Conservation (phyloP, 2,113 vertebrate genomes). For the Athene noctua region DNA sequence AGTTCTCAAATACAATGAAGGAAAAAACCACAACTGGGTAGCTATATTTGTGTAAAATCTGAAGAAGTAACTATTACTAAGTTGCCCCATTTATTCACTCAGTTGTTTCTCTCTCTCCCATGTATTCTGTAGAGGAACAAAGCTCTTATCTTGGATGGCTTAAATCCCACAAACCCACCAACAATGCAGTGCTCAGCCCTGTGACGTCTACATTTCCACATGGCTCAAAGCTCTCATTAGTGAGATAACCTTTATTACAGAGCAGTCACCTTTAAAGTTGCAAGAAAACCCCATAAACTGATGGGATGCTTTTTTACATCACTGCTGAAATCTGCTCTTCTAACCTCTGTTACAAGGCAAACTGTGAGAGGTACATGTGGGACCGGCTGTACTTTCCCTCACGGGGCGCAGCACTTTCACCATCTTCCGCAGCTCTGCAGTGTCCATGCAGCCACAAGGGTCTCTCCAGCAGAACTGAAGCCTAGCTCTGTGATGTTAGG, state of each 20-base stretch:
- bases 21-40: background rate
- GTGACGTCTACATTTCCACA: background rate
- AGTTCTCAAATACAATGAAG: background rate
- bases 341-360: background rate
- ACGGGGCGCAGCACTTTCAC: background rate
- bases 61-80: background rate
- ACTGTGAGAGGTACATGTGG: background rate
- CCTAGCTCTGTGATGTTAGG: background rate
- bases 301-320: background rate
- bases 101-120: background rate
- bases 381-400: background rate
- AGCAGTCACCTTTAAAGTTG: background rate
- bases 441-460: fast-evolving
- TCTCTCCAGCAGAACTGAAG: background rate
- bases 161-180: background rate
- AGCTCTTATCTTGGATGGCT: background rate
- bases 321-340: background rate
- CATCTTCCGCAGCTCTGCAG: background rate
- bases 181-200: background rate
- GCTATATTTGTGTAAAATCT: background rate
- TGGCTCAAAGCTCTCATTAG: background rate
- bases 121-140: background rate
- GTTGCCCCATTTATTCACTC: background rate
- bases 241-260: background rate
- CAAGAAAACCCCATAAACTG: background rate